Base-by-base conservation (phyloP, 1,140 invertebrate genomes). In the Palaemon carinicauda region DNA sequence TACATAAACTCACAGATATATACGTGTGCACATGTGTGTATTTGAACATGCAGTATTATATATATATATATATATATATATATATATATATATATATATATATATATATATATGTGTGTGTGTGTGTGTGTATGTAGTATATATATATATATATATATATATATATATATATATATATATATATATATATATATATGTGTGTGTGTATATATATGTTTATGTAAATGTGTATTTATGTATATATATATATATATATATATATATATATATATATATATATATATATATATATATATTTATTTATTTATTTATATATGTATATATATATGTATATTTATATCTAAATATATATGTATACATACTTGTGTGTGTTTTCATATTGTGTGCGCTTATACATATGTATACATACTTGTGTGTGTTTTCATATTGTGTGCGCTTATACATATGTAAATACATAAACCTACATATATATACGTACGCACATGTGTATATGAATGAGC, bases 41-140 rank as follows among this genome's bases (percentile, higher is more conserved):
- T 29, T 17, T 29, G 17, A 19, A 60, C 56, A 60, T 24, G 27
- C 56, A 60, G 5, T 21, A 19, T 21, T 17, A 60, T 24, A 31
- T 29, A 31, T 29, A 31, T 29, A 31, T 29, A 31, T 29, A 31
- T 29, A 31, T 29, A 31, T 29, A 31, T 29, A 31, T 29, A 31
- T 29, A 31, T 29, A 31, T 29, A 31, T 29, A 31, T 29, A 31
- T 29, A 31, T 29, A 31, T 29, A 31, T 29, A 31, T 29, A 31
- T 29, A 31, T 29, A 31, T 29, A 31, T 29, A 31, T 29, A 24
- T 27, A 31, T 29, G 29, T 27, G 60, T 69, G 60, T 69, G 60
- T 69, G 60, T 69, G 60, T 24, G 60, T 69, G 60, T 69, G 60
- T 69, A n/a, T n/a, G n/a, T n/a, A n/a, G n/a, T n/a, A n/a, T n/a